Conservation (phyloP, 2,797 vertebrate species). For the Aldrovandia affinis region DNA sequence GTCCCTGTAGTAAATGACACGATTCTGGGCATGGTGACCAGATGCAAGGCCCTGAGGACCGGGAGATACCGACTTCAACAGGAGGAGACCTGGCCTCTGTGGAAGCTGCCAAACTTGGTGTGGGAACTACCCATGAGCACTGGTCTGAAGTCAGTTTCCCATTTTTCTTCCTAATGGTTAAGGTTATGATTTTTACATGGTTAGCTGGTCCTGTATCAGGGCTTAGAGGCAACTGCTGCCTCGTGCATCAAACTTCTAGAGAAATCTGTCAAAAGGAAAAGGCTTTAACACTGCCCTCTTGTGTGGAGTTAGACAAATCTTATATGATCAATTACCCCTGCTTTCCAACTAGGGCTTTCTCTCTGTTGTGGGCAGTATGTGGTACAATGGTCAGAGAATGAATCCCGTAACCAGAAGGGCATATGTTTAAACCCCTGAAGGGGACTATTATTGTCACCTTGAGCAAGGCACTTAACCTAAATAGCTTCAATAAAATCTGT, state of each 20-base stretch:
- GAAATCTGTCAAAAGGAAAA: slow-evolving; percentile 63
- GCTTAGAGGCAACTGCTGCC: too few species aligned
- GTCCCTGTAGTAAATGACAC: too few species aligned
- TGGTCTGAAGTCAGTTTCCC: too few species aligned
- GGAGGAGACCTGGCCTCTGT: not conserved
- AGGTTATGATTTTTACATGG: too few species aligned
- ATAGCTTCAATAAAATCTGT: not conserved
- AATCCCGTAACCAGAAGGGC: not conserved
- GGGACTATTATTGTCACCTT: not conserved
- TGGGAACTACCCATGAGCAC: too few species aligned
- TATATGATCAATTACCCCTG: slow-evolving; percentile 52
- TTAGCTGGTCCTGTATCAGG: too few species aligned
- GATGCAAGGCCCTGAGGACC: too few species aligned
- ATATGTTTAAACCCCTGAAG: not conserved
- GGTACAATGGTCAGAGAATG: not conserved
- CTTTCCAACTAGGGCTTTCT: not conserved
- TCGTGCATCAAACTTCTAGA: too few species aligned
- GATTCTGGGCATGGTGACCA: too few species aligned
- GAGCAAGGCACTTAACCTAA: too few species aligned
- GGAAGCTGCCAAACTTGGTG: slow-evolving; percentile 23
- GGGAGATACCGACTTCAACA: too few species aligned
- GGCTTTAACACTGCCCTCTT: slow-evolving; percentile 78
- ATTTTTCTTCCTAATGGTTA: too few species aligned
- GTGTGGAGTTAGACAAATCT: slow-evolving; percentile 68
- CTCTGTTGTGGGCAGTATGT: not conserved